Conservation (phyloP, 2,113 vertebrate species). For the Toxotes jaculatrix region DNA sequence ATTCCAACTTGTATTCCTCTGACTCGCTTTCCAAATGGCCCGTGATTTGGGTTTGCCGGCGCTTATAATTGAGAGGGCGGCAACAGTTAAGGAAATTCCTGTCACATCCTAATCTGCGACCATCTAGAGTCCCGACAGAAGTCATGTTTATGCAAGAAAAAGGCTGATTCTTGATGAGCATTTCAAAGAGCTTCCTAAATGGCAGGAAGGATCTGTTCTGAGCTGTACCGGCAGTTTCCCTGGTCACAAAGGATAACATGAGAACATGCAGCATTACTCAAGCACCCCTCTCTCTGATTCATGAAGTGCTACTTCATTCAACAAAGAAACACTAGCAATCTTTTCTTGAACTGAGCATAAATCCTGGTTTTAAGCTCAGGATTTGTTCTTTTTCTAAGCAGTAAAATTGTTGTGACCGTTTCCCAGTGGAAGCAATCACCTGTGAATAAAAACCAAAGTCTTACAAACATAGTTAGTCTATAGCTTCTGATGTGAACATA, state of each 20-base stretch:
- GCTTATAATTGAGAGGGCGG: constrained; percentile 55
- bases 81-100: constrained; percentile 71
- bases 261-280: neutral
- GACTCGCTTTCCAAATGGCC: constrained; percentile 3
- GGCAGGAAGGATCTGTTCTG: constrained; percentile 67
- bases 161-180: constrained; percentile 61
- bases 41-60: neutral
- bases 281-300: neutral
- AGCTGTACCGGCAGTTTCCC: constrained; percentile 12
- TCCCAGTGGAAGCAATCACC: too few species aligned
- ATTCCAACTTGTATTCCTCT: neutral
- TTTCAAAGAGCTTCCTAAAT: constrained; percentile 67
- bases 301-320: neutral
- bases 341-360: too few species aligned
- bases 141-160: constrained; percentile 64
- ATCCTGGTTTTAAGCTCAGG: too few species aligned
- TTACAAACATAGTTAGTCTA: neutral
- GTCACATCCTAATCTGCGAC: constrained; percentile 58
- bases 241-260: neutral
- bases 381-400: too few species aligned
- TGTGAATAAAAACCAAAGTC: neutral
- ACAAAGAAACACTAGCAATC: too few species aligned
- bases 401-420: too few species aligned
- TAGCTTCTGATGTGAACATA: neutral
- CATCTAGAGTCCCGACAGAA: constrained; percentile 55